Percentiles rank a stretch among this genome's conserved stretches.
These are phyloP conservation scores for Aplidium turbinatum DNA, from an alignment of 23 tunicate species.

Conservation along the genomic window DNA sequence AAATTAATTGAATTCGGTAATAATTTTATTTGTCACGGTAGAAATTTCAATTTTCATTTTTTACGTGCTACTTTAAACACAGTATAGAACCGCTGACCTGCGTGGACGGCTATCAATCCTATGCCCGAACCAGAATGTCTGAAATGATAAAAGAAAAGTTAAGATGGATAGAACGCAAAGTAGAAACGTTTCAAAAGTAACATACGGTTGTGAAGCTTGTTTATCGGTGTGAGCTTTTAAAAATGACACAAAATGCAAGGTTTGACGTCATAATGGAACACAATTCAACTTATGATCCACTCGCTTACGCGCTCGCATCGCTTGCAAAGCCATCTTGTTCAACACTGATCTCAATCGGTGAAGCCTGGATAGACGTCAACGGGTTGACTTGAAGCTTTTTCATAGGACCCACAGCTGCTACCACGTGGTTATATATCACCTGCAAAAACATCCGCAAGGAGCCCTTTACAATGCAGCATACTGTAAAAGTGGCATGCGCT, in stretches of 20 bases:
- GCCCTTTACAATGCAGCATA: no score
- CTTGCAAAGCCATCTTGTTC: neutral
- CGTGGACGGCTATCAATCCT: constrained; percentile 60
- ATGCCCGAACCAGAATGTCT: neutral
- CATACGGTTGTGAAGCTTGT: no score
- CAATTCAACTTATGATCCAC: no score
- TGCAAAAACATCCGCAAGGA: neutral
- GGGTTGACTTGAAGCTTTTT: neutral
- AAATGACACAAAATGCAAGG: no score
- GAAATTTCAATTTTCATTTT: no score
- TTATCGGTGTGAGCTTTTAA: no score
- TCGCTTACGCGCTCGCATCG: neutral
- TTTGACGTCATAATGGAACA: no score
- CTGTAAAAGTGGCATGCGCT: no score
- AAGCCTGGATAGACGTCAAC: neutral
- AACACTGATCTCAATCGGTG: neutral
- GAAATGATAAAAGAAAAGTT: neutral
- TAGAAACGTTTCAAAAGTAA: neutral
- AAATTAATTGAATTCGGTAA: no score
- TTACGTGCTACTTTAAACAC: neutral
- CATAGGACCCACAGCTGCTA: constrained; percentile 48
- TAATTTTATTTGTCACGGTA: no score
- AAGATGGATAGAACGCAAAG: neutral
- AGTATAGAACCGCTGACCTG: constrained; percentile 28
- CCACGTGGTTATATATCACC: constrained; percentile 63